Evolutionary conservation across 2,113 vertebrate genomes (phyloP).

Genomic region (Ciconia stormi): DNA sequence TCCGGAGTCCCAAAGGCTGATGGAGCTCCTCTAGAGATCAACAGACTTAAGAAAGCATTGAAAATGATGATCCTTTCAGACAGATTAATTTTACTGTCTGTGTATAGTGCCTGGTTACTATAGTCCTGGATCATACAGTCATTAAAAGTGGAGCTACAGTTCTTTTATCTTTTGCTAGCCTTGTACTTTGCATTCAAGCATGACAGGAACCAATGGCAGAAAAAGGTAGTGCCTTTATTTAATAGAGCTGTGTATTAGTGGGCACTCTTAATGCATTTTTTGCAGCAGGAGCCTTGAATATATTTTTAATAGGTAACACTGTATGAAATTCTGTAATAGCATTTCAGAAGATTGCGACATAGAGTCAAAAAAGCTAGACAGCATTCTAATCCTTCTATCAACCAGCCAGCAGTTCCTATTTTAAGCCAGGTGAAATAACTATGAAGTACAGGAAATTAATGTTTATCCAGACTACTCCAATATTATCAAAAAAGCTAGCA

Average conservation of each 20-base stretch:
- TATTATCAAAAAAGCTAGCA: not conserved
- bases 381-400: not conserved
- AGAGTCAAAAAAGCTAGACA: not conserved
- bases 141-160: slow-evolving; percentile 21
- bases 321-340: not conserved
- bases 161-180: slow-evolving; percentile 3
- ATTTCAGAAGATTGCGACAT: slow-evolving; percentile 1
- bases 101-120: not conserved
- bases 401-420: not conserved
- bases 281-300: not conserved
- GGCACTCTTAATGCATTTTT: not conserved
- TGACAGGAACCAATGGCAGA: not conserved
- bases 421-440: slow-evolving; percentile 6
- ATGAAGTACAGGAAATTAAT: not conserved
- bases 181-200: slow-evolving; percentile 19
- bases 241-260: not conserved
- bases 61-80: not conserved
- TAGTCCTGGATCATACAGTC: not conserved
- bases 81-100: not conserved
- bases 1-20: not conserved
- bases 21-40: not conserved
- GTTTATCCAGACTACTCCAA: not conserved
- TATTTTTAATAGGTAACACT: not conserved
- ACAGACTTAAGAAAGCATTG: not conserved
- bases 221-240: slow-evolving; percentile 14